Evolutionary conservation across 2,113 vertebrate species (phyloP), one percentile per base, ranked within the genome.

Genomic region (Perca fluviatilis): DNA sequence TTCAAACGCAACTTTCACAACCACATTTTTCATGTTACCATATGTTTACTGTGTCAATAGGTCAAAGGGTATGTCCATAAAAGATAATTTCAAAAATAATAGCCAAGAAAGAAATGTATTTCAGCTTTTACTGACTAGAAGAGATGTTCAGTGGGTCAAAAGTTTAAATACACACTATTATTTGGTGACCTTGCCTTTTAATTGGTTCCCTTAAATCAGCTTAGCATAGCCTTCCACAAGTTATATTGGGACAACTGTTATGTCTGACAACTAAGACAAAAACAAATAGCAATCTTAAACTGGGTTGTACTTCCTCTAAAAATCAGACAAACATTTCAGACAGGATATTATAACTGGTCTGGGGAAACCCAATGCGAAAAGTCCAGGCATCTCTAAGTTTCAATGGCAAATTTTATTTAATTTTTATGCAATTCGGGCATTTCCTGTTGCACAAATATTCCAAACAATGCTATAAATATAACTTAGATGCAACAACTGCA

Each of bases 391-490:
- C 7, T 62, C 54, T n/a, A 12, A 36, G 18, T 80, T 73, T 64
- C 36, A 56, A 53, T 30, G 14, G 47, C 63, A 60, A 40, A 11
- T 64, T 40, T 27, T 14, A 8, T 50, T 67, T 64, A 18, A n/a
- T 74, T 65, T 53, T 72, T 51, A 65, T 15, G 71, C 53, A 73
- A 82, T 58, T 77, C 56, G 43, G 86, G 78, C 19, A 93, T 84
- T 92, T 93, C 91, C 92, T 90, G 91, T 77, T 53, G n/a, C 69
- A 82, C 73, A 90, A 83, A 82, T 80, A 76, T 74, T 69, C 51
- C 25, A 86, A 80, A 77, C 56, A 64, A 57, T 15, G 25, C 77
- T 77, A 88, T 83, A 92, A 79, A 85, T 84, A 89, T 16, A 53
- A 1, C 30, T 51, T 69, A 11, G 4, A 62, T 62, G 54, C 0